Evolutionary conservation across 2,888 invertebrate genomes (phyloP).

Genomic region (Drosophila affinis): DNA sequence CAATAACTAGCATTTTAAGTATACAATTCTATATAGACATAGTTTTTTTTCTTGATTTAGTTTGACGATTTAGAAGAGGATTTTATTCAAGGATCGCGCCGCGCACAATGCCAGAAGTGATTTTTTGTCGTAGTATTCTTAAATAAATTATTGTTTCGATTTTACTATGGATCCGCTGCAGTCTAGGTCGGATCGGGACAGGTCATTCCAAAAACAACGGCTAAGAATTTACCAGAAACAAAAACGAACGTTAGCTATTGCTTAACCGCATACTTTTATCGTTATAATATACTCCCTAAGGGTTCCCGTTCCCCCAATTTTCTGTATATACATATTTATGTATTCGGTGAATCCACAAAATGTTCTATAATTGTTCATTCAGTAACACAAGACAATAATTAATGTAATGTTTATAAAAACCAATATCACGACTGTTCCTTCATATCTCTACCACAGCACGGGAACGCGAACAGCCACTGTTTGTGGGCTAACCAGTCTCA

Average conservation of each 20-base stretch:
- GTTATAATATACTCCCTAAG: constrained; percentile 23
- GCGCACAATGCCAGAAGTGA: constrained; percentile 77
- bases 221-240: constrained; percentile 34
- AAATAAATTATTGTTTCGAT: constrained; percentile 55
- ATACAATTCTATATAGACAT: constrained; percentile 7
- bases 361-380: constrained; percentile 47
- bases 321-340: constrained; percentile 16
- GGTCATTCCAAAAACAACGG: constrained; percentile 49
- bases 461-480: constrained; percentile 15
- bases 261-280: constrained; percentile 26
- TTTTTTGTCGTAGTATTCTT: constrained; percentile 67
- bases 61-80: constrained; percentile 18
- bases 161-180: constrained; percentile 33
- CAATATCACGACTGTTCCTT: neutral
- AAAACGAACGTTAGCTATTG: constrained; percentile 17
- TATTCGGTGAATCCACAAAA: constrained; percentile 36
- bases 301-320: constrained; percentile 16
- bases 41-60: constrained; percentile 16
- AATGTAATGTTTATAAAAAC: constrained; percentile 67
- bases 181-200: constrained; percentile 23
- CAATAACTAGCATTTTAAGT: constrained; percentile 68
- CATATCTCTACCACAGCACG: constrained; percentile 16
- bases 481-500: constrained; percentile 12
- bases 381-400: constrained; percentile 73
- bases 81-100: constrained; percentile 61